Base-by-base conservation (phyloP, 2,797 vertebrate species). In the Myiotriccus ornatus region DNA sequence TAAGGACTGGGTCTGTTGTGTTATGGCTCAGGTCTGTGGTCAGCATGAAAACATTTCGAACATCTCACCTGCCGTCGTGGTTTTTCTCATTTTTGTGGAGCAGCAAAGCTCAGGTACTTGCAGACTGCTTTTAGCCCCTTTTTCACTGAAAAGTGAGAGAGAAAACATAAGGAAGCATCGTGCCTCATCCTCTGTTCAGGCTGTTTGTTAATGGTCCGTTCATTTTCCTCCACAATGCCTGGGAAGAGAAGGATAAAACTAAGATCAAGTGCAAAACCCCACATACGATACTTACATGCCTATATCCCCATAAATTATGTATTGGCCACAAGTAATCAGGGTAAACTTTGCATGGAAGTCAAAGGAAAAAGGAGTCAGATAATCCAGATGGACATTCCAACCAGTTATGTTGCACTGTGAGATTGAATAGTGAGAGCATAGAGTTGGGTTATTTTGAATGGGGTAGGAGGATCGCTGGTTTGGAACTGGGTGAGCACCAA, bases 271-370 rank as follows among this genome's bases (percentile, higher is more conserved):
- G 4, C 25, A 79, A 46, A 85, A 24, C 16, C 14, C 2, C 2
- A 28, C 21, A 1, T 43, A 1, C 4, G 27, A 39, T 20, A 28
- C 44, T 12, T 28, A 5, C 39, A 24, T 0, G 0, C 28, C 43
- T 56, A 6, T 3, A 5, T 62, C 25, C 22, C 23, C 13, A 1
- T 27, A 20, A 67, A 13, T 62, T 71, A 5, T 10, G 8, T 0
- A 7, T 71, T 77, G 34, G 20, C 27, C 47, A 92, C 17, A 27
- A 5, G 27, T 22, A 9, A 28, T 37, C 1, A 1, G 28, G 16
- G 5, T 87, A 69, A 62, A 50, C 9, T 43, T 68, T 60, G 35
- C 32, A 30, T 70, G 15, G n/a, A 74, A 89, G 28, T 59, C 28
- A 60, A 74, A 77, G 68, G 50, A 59, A 47, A 35, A 59, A 85